phyloP scores from a whole-genome alignment of 1,140 invertebrate species.

The Littorina saxatilis region DNA sequence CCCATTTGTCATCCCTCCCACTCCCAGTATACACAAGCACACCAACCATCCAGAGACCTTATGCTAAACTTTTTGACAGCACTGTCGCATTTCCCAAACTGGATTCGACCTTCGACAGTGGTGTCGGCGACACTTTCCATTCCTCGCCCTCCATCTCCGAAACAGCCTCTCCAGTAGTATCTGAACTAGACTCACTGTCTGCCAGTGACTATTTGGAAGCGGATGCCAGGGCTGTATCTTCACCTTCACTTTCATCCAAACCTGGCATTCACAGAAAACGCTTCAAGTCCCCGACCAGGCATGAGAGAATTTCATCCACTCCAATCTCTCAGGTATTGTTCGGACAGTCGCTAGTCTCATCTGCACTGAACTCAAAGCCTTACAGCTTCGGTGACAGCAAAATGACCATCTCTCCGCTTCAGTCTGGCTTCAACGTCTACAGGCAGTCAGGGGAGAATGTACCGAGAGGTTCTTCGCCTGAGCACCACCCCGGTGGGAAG shows the following conservation, averaged over 20 bases:
- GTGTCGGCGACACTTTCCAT: conserved; percentile 4
- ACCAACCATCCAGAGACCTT: background rate
- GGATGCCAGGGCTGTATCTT: no score
- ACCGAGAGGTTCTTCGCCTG: background rate
- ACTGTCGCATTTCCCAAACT: conserved; percentile 15
- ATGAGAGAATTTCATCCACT: background rate
- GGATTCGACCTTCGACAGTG: background rate
- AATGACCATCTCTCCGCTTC: no score
- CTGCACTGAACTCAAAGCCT: no score
- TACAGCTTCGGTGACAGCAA: no score
- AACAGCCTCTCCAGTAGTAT: background rate
- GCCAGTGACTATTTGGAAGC: no score
- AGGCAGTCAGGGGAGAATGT: no score
- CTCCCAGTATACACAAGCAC: conserved; percentile 27
- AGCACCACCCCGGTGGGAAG: background rate
- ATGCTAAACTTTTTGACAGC: conserved; percentile 4
- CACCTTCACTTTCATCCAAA: background rate
- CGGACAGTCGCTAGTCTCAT: no score
- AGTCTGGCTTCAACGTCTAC: no score
- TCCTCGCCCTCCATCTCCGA: background rate
- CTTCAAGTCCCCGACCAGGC: background rate
- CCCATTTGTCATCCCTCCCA: background rate
- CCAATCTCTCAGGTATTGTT: no score
- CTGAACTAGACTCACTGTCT: background rate
- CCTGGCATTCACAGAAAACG: background rate